Evolutionary conservation across 1,140 invertebrate species (phyloP).

Genomic region (Vanessa tameamea): DNA sequence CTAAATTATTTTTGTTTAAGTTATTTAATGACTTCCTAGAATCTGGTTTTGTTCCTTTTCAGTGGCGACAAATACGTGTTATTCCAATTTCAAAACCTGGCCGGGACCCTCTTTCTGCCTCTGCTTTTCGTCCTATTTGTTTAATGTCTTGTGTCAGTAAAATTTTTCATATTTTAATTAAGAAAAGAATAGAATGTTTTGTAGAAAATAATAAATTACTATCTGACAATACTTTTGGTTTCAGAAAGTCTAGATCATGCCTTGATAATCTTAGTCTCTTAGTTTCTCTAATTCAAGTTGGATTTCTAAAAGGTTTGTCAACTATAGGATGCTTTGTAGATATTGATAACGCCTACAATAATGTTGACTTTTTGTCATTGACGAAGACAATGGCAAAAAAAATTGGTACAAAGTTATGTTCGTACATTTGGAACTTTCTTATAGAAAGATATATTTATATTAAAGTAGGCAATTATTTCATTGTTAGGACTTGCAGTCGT

Average conservation of each 20-base stretch:
- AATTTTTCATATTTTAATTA: not conserved
- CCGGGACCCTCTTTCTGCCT: not conserved
- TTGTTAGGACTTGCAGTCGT: slow-evolving; percentile 6
- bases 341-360: too few relatives aligned
- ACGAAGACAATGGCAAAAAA: not conserved
- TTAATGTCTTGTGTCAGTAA: slow-evolving; percentile 1
- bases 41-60: slow-evolving; percentile 25
- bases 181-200: not conserved
- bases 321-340: not conserved
- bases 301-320: not conserved
- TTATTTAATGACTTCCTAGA: slow-evolving; percentile 32
- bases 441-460: not conserved
- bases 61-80: slow-evolving; percentile 29
- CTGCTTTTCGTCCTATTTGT: not conserved
- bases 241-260: slow-evolving; percentile 5
- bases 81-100: slow-evolving; percentile 32
- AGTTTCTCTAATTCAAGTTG: slow-evolving; percentile 1
- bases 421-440: not conserved
- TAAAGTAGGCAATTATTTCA: not conserved
- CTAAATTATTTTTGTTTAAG: slow-evolving; percentile 25
- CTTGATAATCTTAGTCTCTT: not conserved
- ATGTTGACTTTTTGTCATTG: not conserved
- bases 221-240: not conserved
- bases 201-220: not conserved
- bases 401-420: not conserved